Evolutionary conservation across 1,140 invertebrate genomes (phyloP), one percentile per base, ranked within the genome.

Genomic region (Paralvinella palmiformis): DNA sequence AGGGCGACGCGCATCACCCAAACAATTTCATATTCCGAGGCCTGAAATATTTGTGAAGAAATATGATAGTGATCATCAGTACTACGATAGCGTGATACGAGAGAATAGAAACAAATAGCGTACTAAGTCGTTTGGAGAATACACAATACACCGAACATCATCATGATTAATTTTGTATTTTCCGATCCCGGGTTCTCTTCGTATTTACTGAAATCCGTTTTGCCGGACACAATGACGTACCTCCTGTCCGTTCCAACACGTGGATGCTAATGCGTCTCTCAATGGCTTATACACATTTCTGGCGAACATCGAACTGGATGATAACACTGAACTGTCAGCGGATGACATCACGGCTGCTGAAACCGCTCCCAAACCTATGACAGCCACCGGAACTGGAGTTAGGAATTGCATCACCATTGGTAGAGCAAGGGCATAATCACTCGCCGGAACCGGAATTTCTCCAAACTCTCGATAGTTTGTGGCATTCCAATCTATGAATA

Each of bases 1-100:
- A 98, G 97, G 44, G 90, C 88, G 0, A 88, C 85, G 70, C 94
- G 85, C 95, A 98, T 98, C 73, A 98, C 93, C 91, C 92, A 95
- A 70, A 98, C 91, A 69, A 98, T 94, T 84, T 98, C 95, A 85
- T 62, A 68, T 41, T 79, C 78, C 3, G 75, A 77, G 56, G 78
- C 76, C 77, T 79, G 65, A 55, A 73, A 72, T 32, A 52, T 56
- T 6, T 6, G 15, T 15, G 24, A 13, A 44, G 13, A 15, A 13
- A n/a, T 44, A 13, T 15, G 37, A 1, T 44, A n/a, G 37, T 44
- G 13, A 44, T 44, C n/a, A n/a, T n/a, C n/a, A n/a, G n/a, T n/a
- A n/a, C n/a, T n/a, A n/a, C n/a, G n/a, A n/a, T n/a, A n/a, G n/a
- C n/a, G n/a, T n/a, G n/a, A n/a, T n/a, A n/a, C n/a, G n/a, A n/a